These are phyloP conservation scores for Emys orbicularis DNA, from an alignment of 2,797 vertebrate genomes.

Conservation along the genomic window DNA sequence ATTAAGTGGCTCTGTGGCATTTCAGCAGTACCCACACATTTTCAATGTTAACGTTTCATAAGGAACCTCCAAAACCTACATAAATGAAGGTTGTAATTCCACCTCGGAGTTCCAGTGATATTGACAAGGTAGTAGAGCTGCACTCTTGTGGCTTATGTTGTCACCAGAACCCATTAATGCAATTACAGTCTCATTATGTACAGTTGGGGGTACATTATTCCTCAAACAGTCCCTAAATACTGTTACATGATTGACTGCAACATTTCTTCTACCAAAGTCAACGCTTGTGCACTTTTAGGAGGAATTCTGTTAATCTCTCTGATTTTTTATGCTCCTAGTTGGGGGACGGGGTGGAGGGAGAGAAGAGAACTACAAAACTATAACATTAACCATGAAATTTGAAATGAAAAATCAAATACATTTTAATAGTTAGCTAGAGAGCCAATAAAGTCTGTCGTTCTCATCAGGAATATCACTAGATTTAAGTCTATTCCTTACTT, in stretches of 20 bases:
- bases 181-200: slow-evolving; percentile 19
- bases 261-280: slow-evolving; percentile 31
- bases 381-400: neutral
- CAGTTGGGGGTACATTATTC: slow-evolving; percentile 24
- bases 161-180: slow-evolving; percentile 51
- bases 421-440: neutral
- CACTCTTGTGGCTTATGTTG: slow-evolving; percentile 44
- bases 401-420: slow-evolving; percentile 42
- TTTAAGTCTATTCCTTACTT: neutral
- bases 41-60: slow-evolving; percentile 48
- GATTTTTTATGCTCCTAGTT: neutral
- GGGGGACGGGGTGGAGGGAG: neutral
- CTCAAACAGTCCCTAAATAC: slow-evolving; percentile 28
- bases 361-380: neutral
- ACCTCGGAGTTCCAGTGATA: slow-evolving; percentile 24
- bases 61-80: slow-evolving; percentile 35
- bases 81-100: slow-evolving; percentile 36
- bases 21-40: neutral
- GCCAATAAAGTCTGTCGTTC: neutral
- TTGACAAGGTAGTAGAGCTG: slow-evolving; percentile 30
- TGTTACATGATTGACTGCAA: slow-evolving; percentile 31
- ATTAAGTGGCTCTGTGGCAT: slow-evolving; percentile 21
- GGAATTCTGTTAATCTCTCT: neutral
- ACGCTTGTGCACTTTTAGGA: slow-evolving; percentile 18
- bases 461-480: neutral